These are phyloP conservation scores for Merops nubicus DNA, from an alignment of 2,113 vertebrate genomes.

Conservation along the genomic window DNA sequence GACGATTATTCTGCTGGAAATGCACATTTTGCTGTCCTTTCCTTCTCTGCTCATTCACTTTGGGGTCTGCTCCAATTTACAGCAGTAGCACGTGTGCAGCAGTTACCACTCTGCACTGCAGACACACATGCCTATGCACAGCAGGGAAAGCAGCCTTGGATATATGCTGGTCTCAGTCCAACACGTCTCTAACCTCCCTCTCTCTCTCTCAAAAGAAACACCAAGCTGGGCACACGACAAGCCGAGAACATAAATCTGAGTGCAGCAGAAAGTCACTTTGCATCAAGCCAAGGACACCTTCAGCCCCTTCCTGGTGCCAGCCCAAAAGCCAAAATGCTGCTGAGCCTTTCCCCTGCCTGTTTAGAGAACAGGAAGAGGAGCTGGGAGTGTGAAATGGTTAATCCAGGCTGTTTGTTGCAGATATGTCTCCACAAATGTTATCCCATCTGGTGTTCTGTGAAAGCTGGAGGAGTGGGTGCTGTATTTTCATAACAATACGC, in stretches of 20 bases:
- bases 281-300: constrained; percentile 43
- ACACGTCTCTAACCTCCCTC: not conserved
- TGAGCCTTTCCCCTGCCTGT: not conserved
- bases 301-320: not conserved
- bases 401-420: not conserved
- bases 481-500: constrained; percentile 58
- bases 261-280: not conserved
- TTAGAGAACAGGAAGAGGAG: not conserved
- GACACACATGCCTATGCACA: accelerated
- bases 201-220: not conserved
- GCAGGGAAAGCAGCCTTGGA: not conserved
- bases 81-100: not conserved
- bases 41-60: not conserved
- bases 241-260: not conserved
- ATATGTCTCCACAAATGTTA: constrained; percentile 39
- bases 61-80: not conserved
- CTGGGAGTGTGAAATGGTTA: not conserved
- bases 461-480: constrained; percentile 49
- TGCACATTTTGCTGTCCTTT: not conserved
- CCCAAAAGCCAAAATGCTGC: not conserved
- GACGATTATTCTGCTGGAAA: not conserved
- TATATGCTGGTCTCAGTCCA: not conserved
- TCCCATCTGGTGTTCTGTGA: constrained; percentile 35
- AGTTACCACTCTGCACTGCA: not conserved
- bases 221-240: not conserved